Evolutionary conservation across 1,140 invertebrate species (phyloP).

Genomic region (Amyelois transitella): DNA sequence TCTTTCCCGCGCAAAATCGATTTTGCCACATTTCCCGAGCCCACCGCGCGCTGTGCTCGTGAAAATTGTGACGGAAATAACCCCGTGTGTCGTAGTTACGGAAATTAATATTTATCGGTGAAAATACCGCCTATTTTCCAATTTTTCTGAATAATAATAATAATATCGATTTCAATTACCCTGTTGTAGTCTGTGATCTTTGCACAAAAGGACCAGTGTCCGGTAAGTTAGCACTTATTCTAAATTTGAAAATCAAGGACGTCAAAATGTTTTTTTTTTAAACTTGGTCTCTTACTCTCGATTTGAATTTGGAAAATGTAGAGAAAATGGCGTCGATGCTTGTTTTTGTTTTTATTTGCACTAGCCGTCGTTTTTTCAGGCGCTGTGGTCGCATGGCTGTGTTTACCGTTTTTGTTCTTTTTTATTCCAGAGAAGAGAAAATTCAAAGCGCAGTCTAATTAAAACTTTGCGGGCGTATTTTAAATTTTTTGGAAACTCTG

Average conservation of each 20-base stretch:
- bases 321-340: not conserved
- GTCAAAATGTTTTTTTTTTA: not conserved
- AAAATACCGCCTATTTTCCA: not conserved
- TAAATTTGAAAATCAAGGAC: not conserved
- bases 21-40: conserved; percentile 16
- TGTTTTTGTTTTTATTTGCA: not conserved
- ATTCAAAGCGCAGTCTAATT: too few species aligned
- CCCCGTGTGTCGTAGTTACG: not conserved
- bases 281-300: not conserved
- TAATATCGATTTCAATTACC: not conserved
- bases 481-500: too few species aligned
- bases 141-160: not conserved
- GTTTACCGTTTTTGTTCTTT: not conserved
- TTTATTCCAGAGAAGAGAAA: not conserved
- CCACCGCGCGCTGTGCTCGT: not conserved
- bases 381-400: not conserved
- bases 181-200: not conserved
- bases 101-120: not conserved
- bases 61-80: not conserved
- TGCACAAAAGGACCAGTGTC: not conserved
- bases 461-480: too few species aligned
- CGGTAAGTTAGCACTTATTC: not conserved
- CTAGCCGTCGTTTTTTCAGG: not conserved
- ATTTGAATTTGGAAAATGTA: not conserved
- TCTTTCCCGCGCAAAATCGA: conserved; percentile 37